Base-by-base conservation (phyloP, 1,140 invertebrate genomes). In the Zaprionus africanus region DNA sequence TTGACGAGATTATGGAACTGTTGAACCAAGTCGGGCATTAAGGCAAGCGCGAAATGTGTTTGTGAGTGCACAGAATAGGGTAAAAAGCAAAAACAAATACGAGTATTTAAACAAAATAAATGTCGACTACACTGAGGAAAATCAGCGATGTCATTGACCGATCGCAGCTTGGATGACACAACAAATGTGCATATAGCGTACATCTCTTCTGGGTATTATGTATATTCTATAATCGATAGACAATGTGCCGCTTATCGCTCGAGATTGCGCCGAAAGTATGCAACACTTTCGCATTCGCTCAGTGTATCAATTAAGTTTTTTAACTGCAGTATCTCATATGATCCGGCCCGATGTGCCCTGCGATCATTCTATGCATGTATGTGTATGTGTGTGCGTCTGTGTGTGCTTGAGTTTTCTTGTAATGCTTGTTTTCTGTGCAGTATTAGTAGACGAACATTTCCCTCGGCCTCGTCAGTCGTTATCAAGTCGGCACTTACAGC, bases 401-500 rank as follows among this genome's bases (percentile, higher is more conserved):
- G n/a, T 57, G n/a, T 31, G 17, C 31, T 56, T 56, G 62, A 68
- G 65, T 57, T 73, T 79, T 79, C 82, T 81, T 76, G 56, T 57
- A 46, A 69, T 59, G 22, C 12, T 58, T 58, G 17, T 54, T 38
- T 63, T 51, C 22, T 34, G 53, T 62, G 31, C 57, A 67, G 63
- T 78, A 72, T 68, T 68, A 56, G 69, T 65, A 74, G 79, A 51
- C 43, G 56, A 78, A 67, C 76, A 70, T 68, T 57, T 65, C 46
- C 53, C 81, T 75, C 68, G 51, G 54, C 54, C 63, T 46, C 63
- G 66, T 61, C 82, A 90, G 86, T 90, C 76, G 82, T 79, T 90
- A 90, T 90, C 82, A 90, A 79, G 72, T 67, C 85, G 85, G 68
- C 85, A 74, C 43, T 80, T 73, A 62, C 60, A 63, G 67, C 74